phyloP scores from a whole-genome alignment of 2,888 invertebrate genomes.

The Pterostichus niger region DNA sequence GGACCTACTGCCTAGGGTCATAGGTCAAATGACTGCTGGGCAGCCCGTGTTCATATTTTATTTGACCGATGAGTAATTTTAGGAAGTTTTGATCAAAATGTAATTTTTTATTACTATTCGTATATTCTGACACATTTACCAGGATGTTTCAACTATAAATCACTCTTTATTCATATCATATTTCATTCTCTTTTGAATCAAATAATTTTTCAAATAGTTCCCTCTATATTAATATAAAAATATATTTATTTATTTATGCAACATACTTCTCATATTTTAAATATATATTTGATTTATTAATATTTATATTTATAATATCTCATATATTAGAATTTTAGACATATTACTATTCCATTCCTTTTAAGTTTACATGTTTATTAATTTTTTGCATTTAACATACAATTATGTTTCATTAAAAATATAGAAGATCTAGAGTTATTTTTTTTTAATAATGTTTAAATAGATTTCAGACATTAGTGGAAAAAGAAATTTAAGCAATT shows the following conservation, averaged over 20 bases:
- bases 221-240: slow-evolving; percentile 28
- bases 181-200: slow-evolving; percentile 5
- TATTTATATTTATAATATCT: slow-evolving; percentile 11
- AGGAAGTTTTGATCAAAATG: slow-evolving; percentile 59
- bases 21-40: slow-evolving; percentile 70
- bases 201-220: slow-evolving; percentile 40
- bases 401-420: too few species aligned
- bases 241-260: slow-evolving; percentile 33
- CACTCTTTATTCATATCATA: slow-evolving; percentile 14
- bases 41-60: slow-evolving; percentile 62
- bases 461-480: too few species aligned
- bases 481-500: too few species aligned
- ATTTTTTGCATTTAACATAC: too few species aligned
- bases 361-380: too few species aligned
- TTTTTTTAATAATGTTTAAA: too few species aligned
- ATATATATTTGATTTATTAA: slow-evolving; percentile 6
- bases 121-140: slow-evolving; percentile 20
- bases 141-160: slow-evolving; percentile 37
- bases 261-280: slow-evolving; percentile 16
- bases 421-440: too few species aligned
- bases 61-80: slow-evolving; percentile 62
- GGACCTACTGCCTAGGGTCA: slow-evolving; percentile 70
- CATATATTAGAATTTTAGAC: not conserved
- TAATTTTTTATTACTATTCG: slow-evolving; percentile 55
- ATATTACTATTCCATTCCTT: not conserved